Base-by-base conservation (phyloP, 1,140 invertebrate species). In the Charaxes varanes region DNA sequence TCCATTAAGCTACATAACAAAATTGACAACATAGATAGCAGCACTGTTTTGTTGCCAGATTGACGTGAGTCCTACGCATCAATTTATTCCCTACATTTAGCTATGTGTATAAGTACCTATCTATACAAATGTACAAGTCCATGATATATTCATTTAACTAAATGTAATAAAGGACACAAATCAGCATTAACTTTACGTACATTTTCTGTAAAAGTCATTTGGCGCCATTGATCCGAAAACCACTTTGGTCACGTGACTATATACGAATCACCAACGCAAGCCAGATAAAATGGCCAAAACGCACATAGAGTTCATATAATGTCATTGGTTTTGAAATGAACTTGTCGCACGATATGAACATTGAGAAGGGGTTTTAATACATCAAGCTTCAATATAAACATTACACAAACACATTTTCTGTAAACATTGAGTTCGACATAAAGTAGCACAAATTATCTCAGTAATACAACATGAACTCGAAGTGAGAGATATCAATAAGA, bases 171-270 rank as follows among this genome's bases (percentile, higher is more conserved):
- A 18, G 17, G 11, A 13, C 22, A 31, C 2, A 14, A 64, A 69
- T 62, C 73, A 64, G 48, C 49, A 64, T 40, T 32, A 56, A 70
- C 49, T 63, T 67, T 62, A 73, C 79, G 59, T 79, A 81, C 80
- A 78, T 79, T 82, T 78, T 79, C 74, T 69, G 50, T 63, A 68
- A 73, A 47, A 82, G 61, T 64, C 67, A 74, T 85, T 85, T 85
- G 78, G 82, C 82, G 82, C 82, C 82, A 85, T 85, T 84, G 82
- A 83, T 85, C 76, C 68, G 71, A 82, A 80, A 82, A 66, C 59
- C 71, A 73, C 67, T 72, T 63, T 55, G 69, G 71, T 85, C 82
- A 85, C 82, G 82, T 85, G 82, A 84, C 82, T 82, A 82, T 54
- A 62, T 84, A 84, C 74, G 77, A 84, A 74, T 81, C 76, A 81